Conservation (phyloP, 30 jellyfish, hydroid and myxozoan genomes). For the Chrysaora quinquecirrha region DNA sequence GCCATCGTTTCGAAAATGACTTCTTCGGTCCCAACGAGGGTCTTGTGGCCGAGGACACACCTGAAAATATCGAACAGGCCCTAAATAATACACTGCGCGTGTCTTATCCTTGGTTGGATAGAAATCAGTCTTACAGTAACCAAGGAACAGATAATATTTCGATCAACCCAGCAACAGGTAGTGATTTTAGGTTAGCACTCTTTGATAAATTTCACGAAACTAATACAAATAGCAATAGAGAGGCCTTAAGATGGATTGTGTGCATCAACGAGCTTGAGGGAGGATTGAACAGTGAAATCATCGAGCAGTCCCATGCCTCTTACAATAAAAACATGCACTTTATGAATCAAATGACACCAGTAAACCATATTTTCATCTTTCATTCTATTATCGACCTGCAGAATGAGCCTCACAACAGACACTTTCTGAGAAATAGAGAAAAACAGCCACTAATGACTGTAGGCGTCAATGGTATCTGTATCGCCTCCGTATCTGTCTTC, state of each 20-base stretch:
- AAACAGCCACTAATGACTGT: too few relatives aligned
- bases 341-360: conserved; percentile 34
- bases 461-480: too few relatives aligned
- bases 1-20: too few relatives aligned
- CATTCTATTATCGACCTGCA: too few relatives aligned
- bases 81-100: neutral
- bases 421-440: too few relatives aligned
- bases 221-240: neutral
- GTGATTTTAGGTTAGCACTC: conserved; percentile 10
- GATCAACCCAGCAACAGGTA: conserved; percentile 43
- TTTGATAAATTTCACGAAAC: conserved; percentile 36
- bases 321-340: conserved; percentile 10
- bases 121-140: neutral
- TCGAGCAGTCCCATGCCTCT: conserved; percentile 27
- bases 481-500: too few relatives aligned
- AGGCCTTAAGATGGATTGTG: conserved; percentile 25
- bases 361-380: conserved; percentile 13
- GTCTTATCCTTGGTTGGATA: conserved; percentile 57
- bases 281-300: conserved; percentile 9
- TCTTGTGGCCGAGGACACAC: conserved; percentile 41
- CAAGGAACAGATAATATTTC: too few relatives aligned
- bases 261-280: conserved; percentile 36
- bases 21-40: conserved; percentile 71
- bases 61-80: conserved; percentile 20
- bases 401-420: too few relatives aligned